Base-by-base conservation (phyloP, 1,140 invertebrate genomes). In the Hesperophylax magnus region DNA sequence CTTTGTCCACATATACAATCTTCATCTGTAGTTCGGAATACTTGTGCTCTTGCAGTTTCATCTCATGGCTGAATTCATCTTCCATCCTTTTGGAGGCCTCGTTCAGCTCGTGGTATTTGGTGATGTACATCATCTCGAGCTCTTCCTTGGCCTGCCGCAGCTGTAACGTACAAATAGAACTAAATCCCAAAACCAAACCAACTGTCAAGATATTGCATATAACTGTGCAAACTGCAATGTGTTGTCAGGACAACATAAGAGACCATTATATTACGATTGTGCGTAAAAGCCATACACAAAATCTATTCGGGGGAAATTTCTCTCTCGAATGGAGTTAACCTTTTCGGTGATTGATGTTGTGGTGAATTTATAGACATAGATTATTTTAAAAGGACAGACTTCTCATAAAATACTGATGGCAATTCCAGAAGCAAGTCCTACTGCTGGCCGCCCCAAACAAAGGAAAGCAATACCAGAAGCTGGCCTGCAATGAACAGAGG, bases 71-170 rank as follows among this genome's bases (percentile, higher is more conserved):
- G 80, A 86, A 86, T 52, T 90, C 87, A 56, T 84, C 85, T 81
- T 89, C 86, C 85, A 89, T 87, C 80, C 85, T 81, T 75, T 85
- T 82, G 20, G 85, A 84, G 5, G 86, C 84, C 39, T 88, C 85
- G 78, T 86, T 85, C 5, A 90, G 69, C 18, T 90, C 87, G 31
- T 85, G 83, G 31, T 90, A 76, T 83, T 89, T 90, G 15, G 72
- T 76, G 76, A 88, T 87, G 69, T 89, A 90, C 63, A 84, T 81
- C 78, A 87, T 86, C 72, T 90, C 86, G 27, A 90, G 80, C 8
- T 91, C 88, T 75, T 90, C 88, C 71, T 65, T 79, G 14, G 77
- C 77, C 24, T 17, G 34, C 22, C 47, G 53, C 47, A 82, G 61
- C 81, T 82, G 34, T 53, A 78, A 82, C 31, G 39, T n/a, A 34